Percentiles rank a stretch among this genome's conserved stretches.
Evolutionary conservation across 2,888 invertebrate genomes (phyloP).

Genomic region (Phasia obesa): DNA sequence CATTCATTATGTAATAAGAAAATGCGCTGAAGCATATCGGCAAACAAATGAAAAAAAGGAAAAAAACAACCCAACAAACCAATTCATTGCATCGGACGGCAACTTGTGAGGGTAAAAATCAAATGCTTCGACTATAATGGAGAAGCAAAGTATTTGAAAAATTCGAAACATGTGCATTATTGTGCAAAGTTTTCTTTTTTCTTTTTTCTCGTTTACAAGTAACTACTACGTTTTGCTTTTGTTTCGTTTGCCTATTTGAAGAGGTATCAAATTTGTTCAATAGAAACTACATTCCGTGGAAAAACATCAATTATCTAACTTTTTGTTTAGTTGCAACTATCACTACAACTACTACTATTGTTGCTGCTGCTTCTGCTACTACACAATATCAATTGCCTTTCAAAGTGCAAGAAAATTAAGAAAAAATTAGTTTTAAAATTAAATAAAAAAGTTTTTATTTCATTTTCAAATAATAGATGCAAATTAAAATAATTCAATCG

Average conservation of each 20-base stretch:
- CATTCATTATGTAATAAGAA: slow-evolving; percentile 60
- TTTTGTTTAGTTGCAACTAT: background rate
- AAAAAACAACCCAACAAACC: slow-evolving; percentile 58
- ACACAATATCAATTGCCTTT: slow-evolving; percentile 49
- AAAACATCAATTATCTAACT: slow-evolving; percentile 63
- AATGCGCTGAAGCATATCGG: slow-evolving; percentile 53
- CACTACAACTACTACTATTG: slow-evolving; percentile 7
- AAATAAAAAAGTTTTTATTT: slow-evolving; percentile 30
- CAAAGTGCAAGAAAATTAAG: slow-evolving; percentile 19
- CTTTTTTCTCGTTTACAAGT: background rate
- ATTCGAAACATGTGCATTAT: slow-evolving; percentile 45
- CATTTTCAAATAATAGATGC: slow-evolving; percentile 39
- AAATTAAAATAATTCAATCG: slow-evolving; percentile 43
- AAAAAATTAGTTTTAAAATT: slow-evolving; percentile 28
- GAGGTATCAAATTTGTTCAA: slow-evolving; percentile 63
- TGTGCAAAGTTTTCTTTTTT: slow-evolving; percentile 39
- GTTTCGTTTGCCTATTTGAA: slow-evolving; percentile 39
- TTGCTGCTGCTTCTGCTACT: background rate
- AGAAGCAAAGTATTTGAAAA: slow-evolving; percentile 58
- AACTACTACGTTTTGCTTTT: slow-evolving; percentile 10
- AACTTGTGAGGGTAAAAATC: slow-evolving; percentile 46
- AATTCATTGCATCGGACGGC: slow-evolving; percentile 45
- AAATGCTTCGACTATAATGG: background rate
- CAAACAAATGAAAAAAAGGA: slow-evolving; percentile 26
- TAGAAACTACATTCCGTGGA: slow-evolving; percentile 59